Conservation (phyloP, 1,140 invertebrate genomes). For the Cherax quadricarinatus region DNA sequence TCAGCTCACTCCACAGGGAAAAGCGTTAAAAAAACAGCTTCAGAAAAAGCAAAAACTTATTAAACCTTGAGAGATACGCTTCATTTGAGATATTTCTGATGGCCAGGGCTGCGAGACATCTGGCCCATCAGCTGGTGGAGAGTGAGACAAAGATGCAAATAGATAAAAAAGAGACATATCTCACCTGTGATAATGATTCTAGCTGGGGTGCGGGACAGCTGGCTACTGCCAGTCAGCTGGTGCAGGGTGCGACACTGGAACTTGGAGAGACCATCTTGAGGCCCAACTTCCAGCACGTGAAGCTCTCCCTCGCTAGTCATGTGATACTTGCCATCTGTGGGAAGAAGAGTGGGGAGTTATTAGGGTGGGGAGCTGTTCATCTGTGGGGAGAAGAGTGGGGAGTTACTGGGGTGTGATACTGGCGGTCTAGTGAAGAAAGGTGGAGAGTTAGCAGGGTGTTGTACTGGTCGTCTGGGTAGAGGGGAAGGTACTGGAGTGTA, state of each 20-base stretch:
- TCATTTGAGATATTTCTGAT: neutral
- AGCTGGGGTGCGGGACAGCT: constrained; percentile 82
- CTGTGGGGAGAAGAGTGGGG: neutral
- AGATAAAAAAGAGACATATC: neutral
- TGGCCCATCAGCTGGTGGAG: neutral
- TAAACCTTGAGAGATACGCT: neutral
- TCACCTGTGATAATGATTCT: constrained; percentile 82
- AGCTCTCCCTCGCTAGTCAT: constrained; percentile 91
- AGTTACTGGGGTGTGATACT: neutral
- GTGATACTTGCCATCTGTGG: constrained; percentile 87
- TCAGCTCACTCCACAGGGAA: neutral
- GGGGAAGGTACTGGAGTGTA: no score
- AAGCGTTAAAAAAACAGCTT: neutral
- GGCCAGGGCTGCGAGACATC: neutral
- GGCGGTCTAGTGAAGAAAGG: no score
- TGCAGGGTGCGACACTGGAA: constrained; percentile 91
- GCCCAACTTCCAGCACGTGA: constrained; percentile 85
- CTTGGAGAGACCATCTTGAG: constrained; percentile 85
- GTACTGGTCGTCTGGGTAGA: no score
- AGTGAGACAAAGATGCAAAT: neutral
- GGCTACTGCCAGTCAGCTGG: constrained; percentile 85
- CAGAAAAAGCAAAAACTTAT: neutral
- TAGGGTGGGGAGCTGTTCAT: neutral
- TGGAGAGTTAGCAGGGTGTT: no score
- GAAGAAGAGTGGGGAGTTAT: neutral